Conservation (phyloP, 2,888 invertebrate genomes). For the Pseudococcus longispinus region DNA sequence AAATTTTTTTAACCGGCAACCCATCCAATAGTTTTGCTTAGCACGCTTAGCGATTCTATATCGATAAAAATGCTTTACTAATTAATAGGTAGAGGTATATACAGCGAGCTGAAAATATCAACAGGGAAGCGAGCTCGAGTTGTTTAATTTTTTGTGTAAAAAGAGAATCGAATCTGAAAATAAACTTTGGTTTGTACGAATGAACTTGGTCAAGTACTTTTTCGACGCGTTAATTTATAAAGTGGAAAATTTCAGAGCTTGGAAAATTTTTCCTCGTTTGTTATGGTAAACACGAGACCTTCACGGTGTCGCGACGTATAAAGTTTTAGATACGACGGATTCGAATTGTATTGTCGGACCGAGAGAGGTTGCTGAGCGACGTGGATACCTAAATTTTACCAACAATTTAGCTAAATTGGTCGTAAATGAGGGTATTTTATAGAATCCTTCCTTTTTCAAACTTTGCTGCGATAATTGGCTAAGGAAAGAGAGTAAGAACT, state of each 20-base stretch:
- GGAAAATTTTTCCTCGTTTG: neutral
- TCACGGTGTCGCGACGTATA: no score
- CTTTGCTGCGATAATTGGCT: no score
- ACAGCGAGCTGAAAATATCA: neutral
- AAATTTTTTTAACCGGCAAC: neutral
- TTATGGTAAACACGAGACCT: no score
- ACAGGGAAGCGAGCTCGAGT: neutral
- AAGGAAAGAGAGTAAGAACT: no score
- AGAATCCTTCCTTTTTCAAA: no score
- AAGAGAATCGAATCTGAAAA: neutral
- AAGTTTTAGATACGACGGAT: no score
- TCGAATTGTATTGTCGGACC: no score
- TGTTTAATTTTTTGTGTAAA: neutral
- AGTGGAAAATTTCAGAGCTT: neutral
- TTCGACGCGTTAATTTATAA: neutral
- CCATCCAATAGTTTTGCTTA: neutral
- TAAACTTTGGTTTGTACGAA: neutral
- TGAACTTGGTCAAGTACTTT: constrained; percentile 11
- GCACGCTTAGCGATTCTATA: neutral
- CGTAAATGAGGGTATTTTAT: no score
- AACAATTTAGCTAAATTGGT: no score
- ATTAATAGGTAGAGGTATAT: neutral
- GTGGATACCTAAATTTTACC: no score
- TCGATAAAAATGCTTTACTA: neutral
- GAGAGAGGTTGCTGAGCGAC: no score